Evolutionary conservation across 2,113 vertebrate genomes (phyloP), one percentile per base, ranked within the genome.

Genomic region (Entosphenus tridentatus): DNA sequence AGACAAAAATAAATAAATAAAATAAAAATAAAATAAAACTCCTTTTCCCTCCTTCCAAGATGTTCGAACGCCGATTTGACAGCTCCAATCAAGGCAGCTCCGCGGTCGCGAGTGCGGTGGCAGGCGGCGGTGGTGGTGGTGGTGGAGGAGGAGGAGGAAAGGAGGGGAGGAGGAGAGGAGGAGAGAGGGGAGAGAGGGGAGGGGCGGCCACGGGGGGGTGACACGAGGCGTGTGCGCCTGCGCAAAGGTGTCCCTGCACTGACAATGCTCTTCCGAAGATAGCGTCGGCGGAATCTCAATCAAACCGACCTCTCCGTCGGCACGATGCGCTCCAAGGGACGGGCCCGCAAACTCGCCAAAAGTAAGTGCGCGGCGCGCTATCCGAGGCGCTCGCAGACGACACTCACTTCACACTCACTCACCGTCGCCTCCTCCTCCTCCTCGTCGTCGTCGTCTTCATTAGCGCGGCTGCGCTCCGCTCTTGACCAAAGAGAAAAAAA

Each of bases 311-410:
- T n/a, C 62, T 65, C 62, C 62, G 62, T 21, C n/a, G 62, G 62
- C 62, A 65, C n/a, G 62, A 65, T 65, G 62, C 62, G 62, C 62
- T 65, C 62, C 62, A 65, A 65, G 62, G 62, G 62, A 65, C 62
- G 62, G n/a, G 62, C 62, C 18, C 62, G 62, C 62, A 65, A 65
- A 65, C 62, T 65, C 62, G 62, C 62, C 62, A 65, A 65, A 65
- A 65, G 62, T 65, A 65, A 65, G 62, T 65, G 62, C 62, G 18
- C n/a, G n/a, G n/a, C 62, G 62, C 62, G 62, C n/a, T 65, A 11
- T 16, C 62, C 8, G 62, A 18, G n/a, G 8, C 10, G 62, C 62
- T 21, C 10, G 62, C 62, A 39, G 39, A 39, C 39, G 39, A 39
- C 6, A 39, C 39, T 39, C 39, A 39, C 39, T 39, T 39, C 39